phyloP scores from a whole-genome alignment of 1,140 invertebrate genomes.

The Apis dorsata region DNA sequence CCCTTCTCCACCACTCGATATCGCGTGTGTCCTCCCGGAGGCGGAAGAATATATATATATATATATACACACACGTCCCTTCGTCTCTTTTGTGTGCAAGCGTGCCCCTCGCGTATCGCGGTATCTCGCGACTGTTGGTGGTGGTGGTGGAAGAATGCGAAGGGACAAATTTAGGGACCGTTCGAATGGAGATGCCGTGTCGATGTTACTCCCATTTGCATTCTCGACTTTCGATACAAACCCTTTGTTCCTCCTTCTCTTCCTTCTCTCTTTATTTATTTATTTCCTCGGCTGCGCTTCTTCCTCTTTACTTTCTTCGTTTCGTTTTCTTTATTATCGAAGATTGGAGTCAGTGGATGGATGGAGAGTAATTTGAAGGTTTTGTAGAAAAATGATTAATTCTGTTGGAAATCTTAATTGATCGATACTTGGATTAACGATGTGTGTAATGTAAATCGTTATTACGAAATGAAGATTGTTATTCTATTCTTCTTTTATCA shows the following conservation, averaged over 20 bases:
- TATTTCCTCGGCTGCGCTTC: too few species aligned
- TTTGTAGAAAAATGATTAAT: too few species aligned
- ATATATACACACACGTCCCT: too few species aligned
- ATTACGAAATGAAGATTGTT: too few species aligned
- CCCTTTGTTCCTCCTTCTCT: conserved; percentile 47
- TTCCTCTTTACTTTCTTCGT: too few species aligned
- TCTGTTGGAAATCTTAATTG: too few species aligned
- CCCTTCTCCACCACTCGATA: conserved; percentile 4
- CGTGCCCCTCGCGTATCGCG: conserved; percentile 21
- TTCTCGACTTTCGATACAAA: conserved; percentile 70
- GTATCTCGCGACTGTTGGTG: conserved; percentile 27
- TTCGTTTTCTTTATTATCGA: neutral
- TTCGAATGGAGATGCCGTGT: conserved; percentile 71
- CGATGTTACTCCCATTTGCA: conserved; percentile 70
- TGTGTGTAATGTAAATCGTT: too few species aligned
- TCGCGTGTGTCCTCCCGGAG: conserved; percentile 54
- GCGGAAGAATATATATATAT: conserved; percentile 27
- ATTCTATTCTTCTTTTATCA: too few species aligned
- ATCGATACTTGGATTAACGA: too few species aligned
- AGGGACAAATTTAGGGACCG: conserved; percentile 69
- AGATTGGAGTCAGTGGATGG: too few species aligned
- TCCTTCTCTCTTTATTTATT: neutral
- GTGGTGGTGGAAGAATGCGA: conserved; percentile 57
- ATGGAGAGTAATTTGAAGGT: too few species aligned
- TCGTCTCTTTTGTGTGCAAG: neutral